phyloP scores from a whole-genome alignment of 2,888 invertebrate genomes.

The Coleophora deauratella region DNA sequence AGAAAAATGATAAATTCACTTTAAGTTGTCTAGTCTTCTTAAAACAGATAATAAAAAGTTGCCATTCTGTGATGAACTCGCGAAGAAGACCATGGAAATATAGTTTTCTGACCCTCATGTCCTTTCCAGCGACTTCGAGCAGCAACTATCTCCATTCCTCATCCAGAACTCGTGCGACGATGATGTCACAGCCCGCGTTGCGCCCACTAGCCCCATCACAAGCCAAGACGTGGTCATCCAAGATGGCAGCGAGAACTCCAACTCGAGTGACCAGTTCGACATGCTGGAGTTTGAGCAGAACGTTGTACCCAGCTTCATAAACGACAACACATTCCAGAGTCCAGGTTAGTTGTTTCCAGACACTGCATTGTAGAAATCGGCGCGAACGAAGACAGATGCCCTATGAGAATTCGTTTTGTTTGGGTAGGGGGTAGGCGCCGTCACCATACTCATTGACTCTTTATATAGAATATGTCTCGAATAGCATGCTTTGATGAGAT shows the following conservation, averaged over 20 bases:
- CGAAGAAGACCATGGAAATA: no score
- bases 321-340: conserved; percentile 60
- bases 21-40: no score
- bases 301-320: conserved; percentile 61
- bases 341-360: conserved; percentile 31
- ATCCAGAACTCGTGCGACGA: conserved; percentile 63
- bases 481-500: no score
- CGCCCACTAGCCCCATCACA: conserved; percentile 36
- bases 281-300: conserved; percentile 59
- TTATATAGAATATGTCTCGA: no score
- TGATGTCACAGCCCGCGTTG: conserved; percentile 31
- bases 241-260: conserved; percentile 39
- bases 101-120: background rate
- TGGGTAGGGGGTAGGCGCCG: no score
- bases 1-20: no score
- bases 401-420: no score
- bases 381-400: no score
- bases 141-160: conserved; percentile 72
- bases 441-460: no score
- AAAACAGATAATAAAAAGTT: no score
- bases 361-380: no score
- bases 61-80: no score
- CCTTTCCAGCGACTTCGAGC: conserved; percentile 65
- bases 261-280: conserved; percentile 43
- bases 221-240: conserved; percentile 50